Conservation (phyloP, 2,888 invertebrate species). For the Idaea dimidiata region DNA sequence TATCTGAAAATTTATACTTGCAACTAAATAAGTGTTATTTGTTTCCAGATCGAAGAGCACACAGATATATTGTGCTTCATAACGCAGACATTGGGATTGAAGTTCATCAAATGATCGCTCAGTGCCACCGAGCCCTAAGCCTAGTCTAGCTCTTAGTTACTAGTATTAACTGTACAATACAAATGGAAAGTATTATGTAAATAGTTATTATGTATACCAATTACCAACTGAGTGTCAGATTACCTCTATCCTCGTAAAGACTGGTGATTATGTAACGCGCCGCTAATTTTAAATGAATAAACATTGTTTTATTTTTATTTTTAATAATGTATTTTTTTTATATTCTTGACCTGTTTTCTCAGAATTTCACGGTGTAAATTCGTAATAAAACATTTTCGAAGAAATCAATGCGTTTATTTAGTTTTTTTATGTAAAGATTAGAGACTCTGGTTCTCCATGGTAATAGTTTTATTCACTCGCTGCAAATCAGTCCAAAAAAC, state of each 20-base stretch:
- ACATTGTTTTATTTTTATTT: conserved; percentile 77
- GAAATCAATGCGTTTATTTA: too few species aligned
- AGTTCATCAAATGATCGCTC: conserved; percentile 70
- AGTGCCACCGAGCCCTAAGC: too few species aligned
- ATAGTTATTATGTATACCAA: conserved; percentile 39
- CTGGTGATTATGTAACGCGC: conserved; percentile 71
- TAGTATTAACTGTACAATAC: conserved; percentile 21
- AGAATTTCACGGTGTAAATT: too few species aligned
- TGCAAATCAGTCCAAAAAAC: too few species aligned
- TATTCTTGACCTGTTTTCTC: neutral
- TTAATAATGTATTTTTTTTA: conserved; percentile 34
- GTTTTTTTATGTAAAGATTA: too few species aligned
- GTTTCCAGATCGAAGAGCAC: conserved; percentile 91
- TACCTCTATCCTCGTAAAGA: conserved; percentile 52
- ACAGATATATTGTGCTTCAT: conserved; percentile 94
- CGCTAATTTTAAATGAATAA: conserved; percentile 68
- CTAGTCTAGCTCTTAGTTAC: too few species aligned
- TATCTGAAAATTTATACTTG: too few species aligned
- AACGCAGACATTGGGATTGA: conserved; percentile 85
- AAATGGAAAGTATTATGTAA: conserved; percentile 65
- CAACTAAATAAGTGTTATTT: neutral
- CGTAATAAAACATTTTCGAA: too few species aligned
- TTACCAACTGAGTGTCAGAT: conserved; percentile 51
- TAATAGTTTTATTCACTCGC: too few species aligned
- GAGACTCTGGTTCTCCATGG: too few species aligned